Base-by-base conservation (phyloP, 2,797 vertebrate genomes). In the Lepidocolaptes lacrymiger region DNA sequence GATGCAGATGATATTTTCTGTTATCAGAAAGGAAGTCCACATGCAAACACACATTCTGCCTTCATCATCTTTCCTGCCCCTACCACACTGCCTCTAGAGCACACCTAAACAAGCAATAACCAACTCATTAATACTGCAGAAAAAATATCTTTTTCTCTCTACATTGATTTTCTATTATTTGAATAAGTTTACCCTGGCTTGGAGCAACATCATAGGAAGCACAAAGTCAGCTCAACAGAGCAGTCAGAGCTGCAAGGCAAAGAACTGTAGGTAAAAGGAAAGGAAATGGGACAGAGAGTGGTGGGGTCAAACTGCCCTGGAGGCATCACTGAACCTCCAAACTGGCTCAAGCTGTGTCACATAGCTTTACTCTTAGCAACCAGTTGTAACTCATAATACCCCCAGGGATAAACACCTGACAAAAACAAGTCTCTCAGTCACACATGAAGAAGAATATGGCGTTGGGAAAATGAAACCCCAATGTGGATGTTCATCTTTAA, bases 161-260 rank as follows among this genome's bases (percentile, higher is more conserved):
- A 43, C 14, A 59, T 85, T 87, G 72, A 62, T 92, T 93, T 93
- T 91, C 68, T 56, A 56, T 24, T 79, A 21, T n/a, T 46, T 85
- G 37, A 71, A 56, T 27, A 77, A 85, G 30, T 74, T 82, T 80
- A 3, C 10, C 28, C 26, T 54, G 39, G 12, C 48, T 94, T 85
- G 85, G 56, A 95, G 21, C 23, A 88, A 77, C 26, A 87, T 82
- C 74, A 89, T 7, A 85, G 28, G 74, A 83, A 90, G 39, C 55
- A 55, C 63, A 44, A 2, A 64, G 19, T 41, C 54, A 91, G 74
- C 54, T 82, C 51, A 85, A 37, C 71, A 82, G 30, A 75, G 74
- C 77, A 44, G 41, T 83, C 87, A 74, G 44, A 26, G 34, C 13
- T 59, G 27, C 56, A 85, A 67, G 43, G 23, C 3, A 2, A 75